These are phyloP conservation scores for Pygocentrus nattereri DNA, from an alignment of 2,797 vertebrate genomes.

Conservation along the genomic window DNA sequence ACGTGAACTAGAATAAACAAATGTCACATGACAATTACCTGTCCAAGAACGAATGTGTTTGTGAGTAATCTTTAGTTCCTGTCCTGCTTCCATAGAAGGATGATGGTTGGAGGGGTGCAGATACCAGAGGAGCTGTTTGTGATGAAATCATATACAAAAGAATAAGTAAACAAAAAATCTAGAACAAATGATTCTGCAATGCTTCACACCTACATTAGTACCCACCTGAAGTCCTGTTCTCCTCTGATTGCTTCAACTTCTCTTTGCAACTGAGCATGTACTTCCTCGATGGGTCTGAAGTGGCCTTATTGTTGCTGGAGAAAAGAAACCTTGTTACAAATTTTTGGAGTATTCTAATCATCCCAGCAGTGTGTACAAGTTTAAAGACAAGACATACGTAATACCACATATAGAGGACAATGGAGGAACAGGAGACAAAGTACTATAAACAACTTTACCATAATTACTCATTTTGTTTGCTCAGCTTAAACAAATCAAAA, in stretches of 20 bases:
- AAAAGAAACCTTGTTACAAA: conserved; percentile 5
- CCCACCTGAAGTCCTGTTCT: conserved; percentile 88
- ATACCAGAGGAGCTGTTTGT: conserved; percentile 77
- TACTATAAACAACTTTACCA: too few relatives aligned
- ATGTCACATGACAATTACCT: conserved; percentile 76
- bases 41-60: conserved; percentile 86
- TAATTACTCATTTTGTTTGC: too few relatives aligned
- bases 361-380: too few relatives aligned
- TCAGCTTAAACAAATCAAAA: too few relatives aligned
- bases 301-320: conserved; percentile 94
- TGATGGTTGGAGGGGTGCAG: conserved; percentile 90
- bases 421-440: too few relatives aligned
- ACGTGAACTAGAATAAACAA: background rate
- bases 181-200: background rate
- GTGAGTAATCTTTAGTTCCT: conserved; percentile 88
- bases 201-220: background rate
- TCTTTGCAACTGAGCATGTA: conserved; percentile 92
- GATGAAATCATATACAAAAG: conserved; percentile 8
- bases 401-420: too few relatives aligned
- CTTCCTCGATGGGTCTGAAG: conserved; percentile 88
- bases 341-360: background rate
- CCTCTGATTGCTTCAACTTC: conserved; percentile 92
- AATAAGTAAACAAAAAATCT: background rate
- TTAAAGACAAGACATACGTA: too few relatives aligned
- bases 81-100: conserved; percentile 92